Evolutionary conservation across 2,113 vertebrate species (phyloP).

Genomic region (Trichechus manatus): DNA sequence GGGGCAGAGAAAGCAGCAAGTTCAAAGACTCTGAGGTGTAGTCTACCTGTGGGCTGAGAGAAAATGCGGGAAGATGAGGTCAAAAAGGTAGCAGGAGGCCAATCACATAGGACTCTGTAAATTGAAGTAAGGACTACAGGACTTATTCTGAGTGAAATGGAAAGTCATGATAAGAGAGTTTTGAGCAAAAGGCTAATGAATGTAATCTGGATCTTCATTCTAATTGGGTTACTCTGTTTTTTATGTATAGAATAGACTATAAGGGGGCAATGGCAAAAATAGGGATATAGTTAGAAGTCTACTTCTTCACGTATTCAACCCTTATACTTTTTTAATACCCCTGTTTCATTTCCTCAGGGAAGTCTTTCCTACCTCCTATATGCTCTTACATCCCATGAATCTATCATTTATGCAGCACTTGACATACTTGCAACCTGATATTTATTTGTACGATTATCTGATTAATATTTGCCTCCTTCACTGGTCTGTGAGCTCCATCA

Average conservation of each 20-base stretch:
- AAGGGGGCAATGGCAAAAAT: not conserved
- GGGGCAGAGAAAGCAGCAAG: not conserved
- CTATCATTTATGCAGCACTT: not conserved
- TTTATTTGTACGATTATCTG: not conserved
- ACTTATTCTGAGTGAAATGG: not conserved
- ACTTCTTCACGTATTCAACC: not conserved
- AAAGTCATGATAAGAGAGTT: not conserved
- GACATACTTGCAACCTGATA: not conserved
- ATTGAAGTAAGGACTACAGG: not conserved
- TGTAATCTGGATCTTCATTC: conserved; percentile 47
- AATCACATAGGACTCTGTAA: not conserved
- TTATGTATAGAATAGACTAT: not conserved
- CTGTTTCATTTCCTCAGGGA: not conserved
- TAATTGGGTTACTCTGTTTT: not conserved
- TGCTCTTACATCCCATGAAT: not conserved
- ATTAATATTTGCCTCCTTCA: not conserved
- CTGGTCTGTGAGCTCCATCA: not conserved
- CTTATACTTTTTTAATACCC: not conserved
- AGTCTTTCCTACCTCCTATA: not conserved
- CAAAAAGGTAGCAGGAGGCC: not conserved
- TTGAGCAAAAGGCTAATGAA: not conserved
- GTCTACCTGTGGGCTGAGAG: not conserved
- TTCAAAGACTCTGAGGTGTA: not conserved
- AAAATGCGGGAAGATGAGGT: not conserved
- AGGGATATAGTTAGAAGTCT: not conserved